Evolutionary conservation across 2,797 vertebrate genomes (phyloP), one percentile per base, ranked within the genome.

Genomic region (Numenius phaeopus): DNA sequence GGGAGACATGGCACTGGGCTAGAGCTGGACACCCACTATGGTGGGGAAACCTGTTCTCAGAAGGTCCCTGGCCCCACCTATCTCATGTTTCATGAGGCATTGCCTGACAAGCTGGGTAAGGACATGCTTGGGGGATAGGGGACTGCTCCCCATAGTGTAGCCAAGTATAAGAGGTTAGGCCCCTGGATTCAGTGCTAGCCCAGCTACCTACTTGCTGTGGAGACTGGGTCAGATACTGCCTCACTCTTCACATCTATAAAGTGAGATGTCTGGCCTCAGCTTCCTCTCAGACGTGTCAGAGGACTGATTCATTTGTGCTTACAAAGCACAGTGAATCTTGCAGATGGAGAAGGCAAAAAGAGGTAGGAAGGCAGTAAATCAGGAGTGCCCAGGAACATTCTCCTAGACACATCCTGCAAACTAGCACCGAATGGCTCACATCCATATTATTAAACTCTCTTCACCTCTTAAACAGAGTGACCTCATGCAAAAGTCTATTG

Each of bases 251-350:
- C 42, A 58, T 85, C 59, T 65, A 80, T 80, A 78, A 94, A 92
- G 52, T 37, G 29, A 87, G 67, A 59, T 62, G 62, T 77, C 69
- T 79, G 57, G 52, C 59, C 83, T 85, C 67, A 87, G 57, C 67
- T 94, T 93, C 49, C 64, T 66, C 80, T 77, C 8, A 7, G 55
- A 73, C 47, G 54, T 90, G 78, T 83, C 86, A 87, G 67, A 89
- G 21, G 34, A 81, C 69, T 92, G 78, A 95, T 93, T 95, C 40
- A 93, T 96, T 89, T 83, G 42, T 87, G 86, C 88, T 96, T 93
- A 90, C 46, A 90, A 89, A 95, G 71, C 61, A 93, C 78, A 92
- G 57, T 92, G 83, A 93, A 92, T 89, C 86, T 84, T 77, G 67
- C 83, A 89, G 86, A 87, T 30, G 61, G 44, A 90, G 76, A 91